Conservation (phyloP, 2,113 vertebrate species). For the Marcusenius ussheri region DNA sequence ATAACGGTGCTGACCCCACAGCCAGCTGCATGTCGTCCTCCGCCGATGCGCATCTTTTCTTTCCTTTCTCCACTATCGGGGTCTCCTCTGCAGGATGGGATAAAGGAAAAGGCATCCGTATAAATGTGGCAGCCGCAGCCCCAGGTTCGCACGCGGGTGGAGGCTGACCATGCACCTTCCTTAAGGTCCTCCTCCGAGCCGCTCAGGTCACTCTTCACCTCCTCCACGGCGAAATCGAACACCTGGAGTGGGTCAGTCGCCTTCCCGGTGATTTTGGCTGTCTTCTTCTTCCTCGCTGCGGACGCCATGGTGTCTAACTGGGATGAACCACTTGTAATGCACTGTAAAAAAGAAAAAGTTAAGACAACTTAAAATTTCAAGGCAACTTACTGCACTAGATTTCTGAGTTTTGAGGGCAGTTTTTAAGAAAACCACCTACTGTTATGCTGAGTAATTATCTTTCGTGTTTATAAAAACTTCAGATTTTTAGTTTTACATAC, state of each 20-base stretch:
- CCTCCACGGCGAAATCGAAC: slow-evolving; percentile 45
- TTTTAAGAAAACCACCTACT: too few species aligned
- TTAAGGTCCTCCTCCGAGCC: slow-evolving; percentile 48
- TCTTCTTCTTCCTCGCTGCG: slow-evolving; percentile 47
- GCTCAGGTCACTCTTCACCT: slow-evolving; percentile 45
- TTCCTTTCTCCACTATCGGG: slow-evolving; percentile 43
- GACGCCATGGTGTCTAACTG: slow-evolving; percentile 39
- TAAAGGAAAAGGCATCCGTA: background rate
- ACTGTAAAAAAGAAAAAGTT: background rate
- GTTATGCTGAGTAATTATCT: too few species aligned
- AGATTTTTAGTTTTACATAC: too few species aligned
- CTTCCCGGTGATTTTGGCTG: slow-evolving; percentile 29
- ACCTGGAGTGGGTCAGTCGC: slow-evolving; percentile 27
- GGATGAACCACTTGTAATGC: background rate
- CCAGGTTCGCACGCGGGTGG: background rate
- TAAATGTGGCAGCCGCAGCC: too few species aligned
- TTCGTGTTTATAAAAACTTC: too few species aligned
- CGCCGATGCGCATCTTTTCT: slow-evolving; percentile 47
- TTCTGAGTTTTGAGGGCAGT: too few species aligned
- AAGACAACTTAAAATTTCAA: too few species aligned
- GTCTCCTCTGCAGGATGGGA: slow-evolving; percentile 34
- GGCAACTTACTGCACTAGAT: too few species aligned
- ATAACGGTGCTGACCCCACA: slow-evolving; percentile 29
- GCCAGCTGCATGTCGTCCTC: slow-evolving; percentile 33
- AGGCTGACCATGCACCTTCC: slow-evolving; percentile 32